These are phyloP conservation scores for Hyles euphorbiae DNA, from an alignment of 1,140 invertebrate genomes.

Conservation along the genomic window DNA sequence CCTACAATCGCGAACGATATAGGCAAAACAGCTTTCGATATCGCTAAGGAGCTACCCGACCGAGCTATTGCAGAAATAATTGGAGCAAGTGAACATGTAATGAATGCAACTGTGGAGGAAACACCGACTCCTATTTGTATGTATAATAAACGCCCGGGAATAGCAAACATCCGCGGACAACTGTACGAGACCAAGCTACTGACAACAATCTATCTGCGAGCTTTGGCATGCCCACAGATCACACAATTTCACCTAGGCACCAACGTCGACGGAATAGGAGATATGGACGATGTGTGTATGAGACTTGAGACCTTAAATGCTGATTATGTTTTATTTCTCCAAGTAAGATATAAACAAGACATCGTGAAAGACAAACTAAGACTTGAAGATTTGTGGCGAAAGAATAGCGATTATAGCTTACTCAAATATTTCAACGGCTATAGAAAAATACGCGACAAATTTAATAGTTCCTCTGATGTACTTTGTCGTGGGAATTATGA, in stretches of 20 bases:
- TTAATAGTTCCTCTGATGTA: conserved; percentile 1
- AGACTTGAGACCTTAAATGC: conserved; percentile 1
- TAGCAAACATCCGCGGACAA: conserved; percentile 5
- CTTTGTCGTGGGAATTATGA: not conserved
- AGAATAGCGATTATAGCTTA: conserved; percentile 5
- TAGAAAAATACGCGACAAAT: conserved; percentile 9
- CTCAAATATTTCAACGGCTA: conserved; percentile 14
- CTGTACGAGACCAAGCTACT: conserved; percentile 12
- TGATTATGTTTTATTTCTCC: conserved; percentile 8
- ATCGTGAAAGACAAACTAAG: conserved; percentile 6
- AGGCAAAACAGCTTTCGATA: not conserved
- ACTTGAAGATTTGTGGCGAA: conserved; percentile 4
- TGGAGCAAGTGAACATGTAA: no score
- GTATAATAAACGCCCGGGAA: conserved; percentile 1
- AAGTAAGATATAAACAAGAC: conserved; percentile 14
- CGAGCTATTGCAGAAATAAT: no score
- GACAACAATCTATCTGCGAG: conserved; percentile 2
- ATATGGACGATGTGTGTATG: conserved; percentile 10
- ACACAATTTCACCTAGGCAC: conserved; percentile 8
- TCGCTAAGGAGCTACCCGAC: not conserved
- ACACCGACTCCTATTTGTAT: no score
- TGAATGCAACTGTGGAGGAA: no score
- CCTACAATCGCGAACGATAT: no score
- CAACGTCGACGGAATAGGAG: conserved; percentile 5
- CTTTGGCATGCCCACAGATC: not conserved